phyloP scores from a whole-genome alignment of 2,113 vertebrate genomes.

The Heptranchias perlo region DNA sequence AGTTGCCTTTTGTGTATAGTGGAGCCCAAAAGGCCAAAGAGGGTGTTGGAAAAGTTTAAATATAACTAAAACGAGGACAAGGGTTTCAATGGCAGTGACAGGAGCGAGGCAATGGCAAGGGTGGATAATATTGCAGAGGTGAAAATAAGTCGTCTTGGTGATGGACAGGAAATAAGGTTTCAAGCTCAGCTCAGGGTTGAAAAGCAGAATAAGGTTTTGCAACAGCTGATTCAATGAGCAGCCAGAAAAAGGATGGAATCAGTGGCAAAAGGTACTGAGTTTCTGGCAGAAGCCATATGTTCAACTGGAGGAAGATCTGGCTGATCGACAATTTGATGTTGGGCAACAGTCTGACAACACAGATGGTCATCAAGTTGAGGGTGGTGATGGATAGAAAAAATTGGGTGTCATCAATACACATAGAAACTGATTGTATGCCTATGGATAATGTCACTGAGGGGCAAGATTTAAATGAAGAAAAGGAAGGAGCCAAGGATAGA shows the following conservation, averaged over 20 bases:
- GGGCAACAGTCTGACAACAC: background rate
- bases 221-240: background rate
- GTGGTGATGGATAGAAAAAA: background rate
- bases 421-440: background rate
- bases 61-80: background rate
- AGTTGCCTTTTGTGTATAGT: background rate
- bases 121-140: background rate
- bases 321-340: background rate
- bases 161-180: background rate
- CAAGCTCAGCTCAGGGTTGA: background rate
- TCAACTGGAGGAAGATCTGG: background rate
- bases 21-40: background rate
- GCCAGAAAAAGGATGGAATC: too few relatives aligned
- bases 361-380: background rate
- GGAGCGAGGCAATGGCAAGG: background rate
- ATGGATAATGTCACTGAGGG: background rate
- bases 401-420: background rate
- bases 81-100: background rate
- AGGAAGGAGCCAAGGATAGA: background rate
- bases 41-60: background rate
- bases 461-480: background rate
- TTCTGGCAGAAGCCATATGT: background rate
- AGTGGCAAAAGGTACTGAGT: background rate
- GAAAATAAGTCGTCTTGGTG: background rate
- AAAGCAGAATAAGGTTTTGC: background rate